phyloP scores from a whole-genome alignment of 2,113 vertebrate species.

The Nothobranchius kuhntae region DNA sequence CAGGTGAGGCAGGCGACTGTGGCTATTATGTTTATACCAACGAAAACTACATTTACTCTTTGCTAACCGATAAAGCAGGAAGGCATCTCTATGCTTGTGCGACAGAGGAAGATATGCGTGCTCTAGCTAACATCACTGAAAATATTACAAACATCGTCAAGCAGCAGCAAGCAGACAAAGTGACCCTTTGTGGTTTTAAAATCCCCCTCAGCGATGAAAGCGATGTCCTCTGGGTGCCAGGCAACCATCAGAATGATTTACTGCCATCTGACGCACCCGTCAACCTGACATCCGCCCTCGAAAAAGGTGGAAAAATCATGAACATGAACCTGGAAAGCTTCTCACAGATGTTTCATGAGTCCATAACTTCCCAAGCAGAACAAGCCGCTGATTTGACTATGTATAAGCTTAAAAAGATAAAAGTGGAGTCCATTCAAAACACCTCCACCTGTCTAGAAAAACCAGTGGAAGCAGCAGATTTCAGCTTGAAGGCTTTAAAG shows the following conservation, averaged over 20 bases:
- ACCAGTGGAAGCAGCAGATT: conserved; percentile 77
- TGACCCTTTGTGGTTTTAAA: conserved; percentile 90
- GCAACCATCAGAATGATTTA: conserved; percentile 70
- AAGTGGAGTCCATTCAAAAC: conserved; percentile 77
- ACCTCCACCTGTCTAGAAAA: conserved; percentile 61
- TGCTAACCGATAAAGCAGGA: conserved; percentile 90
- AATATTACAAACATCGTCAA: conserved; percentile 74
- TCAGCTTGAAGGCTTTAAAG: conserved; percentile 70
- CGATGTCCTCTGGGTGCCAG: conserved; percentile 77
- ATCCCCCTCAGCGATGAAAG: conserved; percentile 82
- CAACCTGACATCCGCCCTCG: conserved; percentile 86
- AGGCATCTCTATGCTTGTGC: conserved; percentile 88
- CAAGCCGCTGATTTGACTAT: conserved; percentile 87
- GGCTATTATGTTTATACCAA: conserved; percentile 93
- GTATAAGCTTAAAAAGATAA: conserved; percentile 86
- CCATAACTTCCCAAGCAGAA: conserved; percentile 81
- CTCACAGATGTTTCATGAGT: conserved; percentile 90
- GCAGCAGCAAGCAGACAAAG: conserved; percentile 75
- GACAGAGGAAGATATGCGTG: conserved; percentile 77
- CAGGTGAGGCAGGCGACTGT: conserved; percentile 88
- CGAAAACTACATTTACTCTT: conserved; percentile 88
- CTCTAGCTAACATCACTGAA: conserved; percentile 76
- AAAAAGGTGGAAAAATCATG: conserved; percentile 86
- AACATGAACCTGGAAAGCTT: conserved; percentile 89
- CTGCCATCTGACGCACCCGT: conserved; percentile 77